Evolutionary conservation across 2,797 vertebrate species (phyloP), one percentile per base, ranked within the genome.

Genomic region (Sebastes umbrosus): DNA sequence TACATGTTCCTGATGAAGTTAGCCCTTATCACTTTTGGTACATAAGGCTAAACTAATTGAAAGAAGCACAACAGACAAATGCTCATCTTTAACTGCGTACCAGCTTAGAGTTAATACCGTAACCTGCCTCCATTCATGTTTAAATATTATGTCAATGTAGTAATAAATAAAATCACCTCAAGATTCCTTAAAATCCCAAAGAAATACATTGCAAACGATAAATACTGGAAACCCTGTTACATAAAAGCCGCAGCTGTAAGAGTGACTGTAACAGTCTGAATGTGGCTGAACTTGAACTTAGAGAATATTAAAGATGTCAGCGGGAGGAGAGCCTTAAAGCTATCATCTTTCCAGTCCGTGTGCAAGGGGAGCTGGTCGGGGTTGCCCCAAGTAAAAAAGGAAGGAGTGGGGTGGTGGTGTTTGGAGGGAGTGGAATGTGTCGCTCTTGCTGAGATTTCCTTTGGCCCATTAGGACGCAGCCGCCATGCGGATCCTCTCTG

Each of bases 401-500:
- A n/a, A 27, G 13, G 25, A 55, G 16, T 5, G 2, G 7, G 11
- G 36, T 18, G 63, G 58, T 69, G 24, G 78, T 77, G 68, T 57
- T 70, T 58, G 24, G 39, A 25, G 10, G 22, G 27, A 7, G 63
- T 91, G 93, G 94, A 95, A 94, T 94, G 92, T 89, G 90, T 90
- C 57, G 36, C 80, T 66, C 83, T 52, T 63, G 86, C 69, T 78
- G 54, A 11, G 39, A 59, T 80, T 46, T n/a, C n/a, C 39, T 27
- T 16, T 9, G 25, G 20, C 36, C 18, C 43, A 80, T 94, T 96
- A 96, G 13, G 95, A 96, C 1, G 90, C 91, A 12, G 94, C 95
- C 1, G 93, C 95, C 93, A 96, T 92, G 73, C 93, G 93, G 70
- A 96, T 77, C 70, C 92, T 93, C 87, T 96, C 94, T 14, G 94